Conservation (phyloP, 1,140 invertebrate genomes). For the Euschistus heros region DNA sequence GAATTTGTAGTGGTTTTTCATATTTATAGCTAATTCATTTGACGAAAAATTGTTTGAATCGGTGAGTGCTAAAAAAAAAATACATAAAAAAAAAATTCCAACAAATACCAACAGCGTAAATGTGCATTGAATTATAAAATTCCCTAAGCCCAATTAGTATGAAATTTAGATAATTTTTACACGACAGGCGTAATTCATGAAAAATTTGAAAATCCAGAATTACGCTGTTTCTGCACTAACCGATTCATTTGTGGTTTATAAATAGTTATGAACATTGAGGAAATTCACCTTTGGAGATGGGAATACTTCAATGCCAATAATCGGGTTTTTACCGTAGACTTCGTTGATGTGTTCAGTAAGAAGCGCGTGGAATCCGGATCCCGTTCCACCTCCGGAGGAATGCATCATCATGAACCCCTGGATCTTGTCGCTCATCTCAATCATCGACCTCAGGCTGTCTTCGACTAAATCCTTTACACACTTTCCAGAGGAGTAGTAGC, state of each 20-base stretch:
- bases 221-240: too few species aligned
- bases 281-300: slow-evolving; percentile 55
- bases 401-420: slow-evolving; percentile 72
- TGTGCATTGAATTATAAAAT: background rate
- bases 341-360: slow-evolving; percentile 64
- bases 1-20: too few species aligned
- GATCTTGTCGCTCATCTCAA: slow-evolving; percentile 39
- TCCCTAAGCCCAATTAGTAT: background rate
- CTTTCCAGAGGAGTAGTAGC: slow-evolving; percentile 41
- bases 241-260: too few species aligned
- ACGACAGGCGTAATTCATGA: background rate
- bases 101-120: background rate
- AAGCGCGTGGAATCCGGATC: slow-evolving; percentile 66
- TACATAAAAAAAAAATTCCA: too few species aligned
- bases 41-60: too few species aligned
- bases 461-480: slow-evolving; percentile 40
- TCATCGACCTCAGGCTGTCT: slow-evolving; percentile 34
- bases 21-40: too few species aligned
- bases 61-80: too few species aligned
- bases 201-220: slow-evolving; percentile 44
- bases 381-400: slow-evolving; percentile 68
- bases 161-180: background rate
- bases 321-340: slow-evolving; percentile 62
- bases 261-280: slow-evolving; percentile 34
- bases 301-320: slow-evolving; percentile 65